Evolutionary conservation across 2,797 vertebrate genomes (phyloP).

Genomic region (Micromesistius poutassou): DNA sequence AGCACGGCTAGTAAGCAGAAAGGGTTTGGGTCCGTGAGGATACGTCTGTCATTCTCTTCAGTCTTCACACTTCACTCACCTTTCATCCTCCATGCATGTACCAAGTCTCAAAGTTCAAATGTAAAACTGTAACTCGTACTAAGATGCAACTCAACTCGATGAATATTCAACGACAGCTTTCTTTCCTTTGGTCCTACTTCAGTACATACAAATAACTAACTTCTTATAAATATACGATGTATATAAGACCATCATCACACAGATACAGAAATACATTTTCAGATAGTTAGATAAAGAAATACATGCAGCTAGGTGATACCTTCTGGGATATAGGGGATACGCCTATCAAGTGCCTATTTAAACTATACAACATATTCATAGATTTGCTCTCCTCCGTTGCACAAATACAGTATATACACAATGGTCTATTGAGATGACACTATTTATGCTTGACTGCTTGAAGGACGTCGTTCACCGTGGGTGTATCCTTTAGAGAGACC

Average conservation of each 20-base stretch:
- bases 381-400: slow-evolving; percentile 75
- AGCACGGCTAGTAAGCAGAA: slow-evolving; percentile 42
- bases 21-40: slow-evolving; percentile 49
- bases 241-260: slow-evolving; percentile 64
- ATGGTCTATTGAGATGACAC: slow-evolving; percentile 68
- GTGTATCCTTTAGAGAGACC: slow-evolving; percentile 69
- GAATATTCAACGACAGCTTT: slow-evolving; percentile 50
- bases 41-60: background rate
- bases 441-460: slow-evolving; percentile 70
- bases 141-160: slow-evolving; percentile 47
- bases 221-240: slow-evolving; percentile 69
- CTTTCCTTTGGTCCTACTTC: slow-evolving; percentile 51
- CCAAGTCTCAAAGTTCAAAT: slow-evolving; percentile 52
- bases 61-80: slow-evolving; percentile 54
- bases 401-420: slow-evolving; percentile 73
- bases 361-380: slow-evolving; percentile 75
- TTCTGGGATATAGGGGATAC: slow-evolving; percentile 71
- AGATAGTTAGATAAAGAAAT: slow-evolving; percentile 67
- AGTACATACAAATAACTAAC: slow-evolving; percentile 63
- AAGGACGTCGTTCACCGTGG: slow-evolving; percentile 54
- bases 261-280: slow-evolving; percentile 62
- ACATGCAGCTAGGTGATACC: slow-evolving; percentile 59
- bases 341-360: slow-evolving; percentile 82
- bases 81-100: slow-evolving; percentile 40
- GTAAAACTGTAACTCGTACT: slow-evolving; percentile 42